Conservation (phyloP, 2,113 vertebrate genomes). For the Carassius gibelio region DNA sequence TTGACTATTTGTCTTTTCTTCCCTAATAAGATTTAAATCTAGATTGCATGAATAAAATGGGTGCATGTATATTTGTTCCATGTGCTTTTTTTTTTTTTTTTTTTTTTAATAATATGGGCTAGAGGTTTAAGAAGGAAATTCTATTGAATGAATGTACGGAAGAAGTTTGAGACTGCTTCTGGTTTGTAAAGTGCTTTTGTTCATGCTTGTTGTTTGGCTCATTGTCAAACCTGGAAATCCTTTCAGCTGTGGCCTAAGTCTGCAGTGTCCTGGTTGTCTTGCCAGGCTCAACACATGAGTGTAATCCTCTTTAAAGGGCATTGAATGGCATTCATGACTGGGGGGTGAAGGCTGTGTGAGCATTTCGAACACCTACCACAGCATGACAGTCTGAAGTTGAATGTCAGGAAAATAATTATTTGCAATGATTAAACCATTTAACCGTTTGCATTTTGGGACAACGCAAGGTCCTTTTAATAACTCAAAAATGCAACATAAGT, state of each 20-base stretch:
- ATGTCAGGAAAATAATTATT: background rate
- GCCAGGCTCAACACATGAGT: background rate
- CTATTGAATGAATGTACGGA: background rate
- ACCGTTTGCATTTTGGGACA: background rate
- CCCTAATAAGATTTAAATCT: background rate
- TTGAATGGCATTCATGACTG: background rate
- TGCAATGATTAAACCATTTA: background rate
- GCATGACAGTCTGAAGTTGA: background rate
- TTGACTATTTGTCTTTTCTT: background rate
- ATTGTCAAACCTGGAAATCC: constrained; percentile 17
- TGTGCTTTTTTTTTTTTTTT: background rate
- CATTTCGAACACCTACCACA: background rate
- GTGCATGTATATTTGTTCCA: background rate
- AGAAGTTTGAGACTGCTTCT: background rate
- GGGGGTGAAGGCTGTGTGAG: background rate
- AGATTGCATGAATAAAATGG: background rate
- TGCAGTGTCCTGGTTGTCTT: constrained; percentile 24
- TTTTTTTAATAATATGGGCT: background rate
- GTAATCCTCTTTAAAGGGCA: constrained; percentile 44
- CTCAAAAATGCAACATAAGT: background rate
- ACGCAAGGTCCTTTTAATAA: background rate
- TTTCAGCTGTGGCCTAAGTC: constrained; percentile 24
- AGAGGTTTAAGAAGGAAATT: background rate
- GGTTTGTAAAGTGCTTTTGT: background rate
- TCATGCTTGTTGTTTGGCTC: background rate